Evolutionary conservation across 2,797 vertebrate genomes (phyloP).

Genomic region (Hephaestus fuliginosus): DNA sequence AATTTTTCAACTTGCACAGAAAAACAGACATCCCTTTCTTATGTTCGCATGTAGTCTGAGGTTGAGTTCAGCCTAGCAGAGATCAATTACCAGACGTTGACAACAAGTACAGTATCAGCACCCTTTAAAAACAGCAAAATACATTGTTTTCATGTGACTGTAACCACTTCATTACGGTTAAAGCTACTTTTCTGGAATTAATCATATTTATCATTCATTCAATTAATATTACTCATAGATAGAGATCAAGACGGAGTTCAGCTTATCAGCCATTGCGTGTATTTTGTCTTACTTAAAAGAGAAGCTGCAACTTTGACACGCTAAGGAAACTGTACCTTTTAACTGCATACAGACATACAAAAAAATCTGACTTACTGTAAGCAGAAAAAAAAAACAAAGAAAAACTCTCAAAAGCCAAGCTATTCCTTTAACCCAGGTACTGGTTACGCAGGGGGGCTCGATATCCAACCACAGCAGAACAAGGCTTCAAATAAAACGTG

Average conservation of each 20-base stretch:
- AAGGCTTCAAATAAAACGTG: slow-evolving; percentile 41
- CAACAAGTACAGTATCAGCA: not conserved
- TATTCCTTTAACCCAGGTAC: slow-evolving; percentile 24
- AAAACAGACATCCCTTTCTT: slow-evolving; percentile 13
- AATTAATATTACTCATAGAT: not conserved
- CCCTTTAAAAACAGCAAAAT: not conserved
- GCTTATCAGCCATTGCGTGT: not conserved
- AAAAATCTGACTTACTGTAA: slow-evolving; percentile 25
- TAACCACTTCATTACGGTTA: not conserved
- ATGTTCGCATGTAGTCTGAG: slow-evolving; percentile 11
- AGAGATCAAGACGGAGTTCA: not conserved
- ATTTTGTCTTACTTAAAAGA: slow-evolving; percentile 17
- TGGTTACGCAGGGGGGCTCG: slow-evolving; percentile 21
- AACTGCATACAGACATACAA: slow-evolving; percentile 11
- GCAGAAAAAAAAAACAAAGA: not conserved
- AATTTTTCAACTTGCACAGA: slow-evolving; percentile 23
- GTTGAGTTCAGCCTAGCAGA: not conserved
- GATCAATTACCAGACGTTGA: not conserved
- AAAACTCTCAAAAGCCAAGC: not conserved
- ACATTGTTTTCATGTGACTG: not conserved
- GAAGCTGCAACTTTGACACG: not conserved
- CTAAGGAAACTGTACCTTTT: not conserved
- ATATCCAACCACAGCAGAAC: slow-evolving; percentile 37
- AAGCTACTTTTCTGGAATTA: slow-evolving; percentile 2
- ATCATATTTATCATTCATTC: not conserved